phyloP scores from a whole-genome alignment of 1,140 invertebrate species.

The Aphidius ervi region DNA sequence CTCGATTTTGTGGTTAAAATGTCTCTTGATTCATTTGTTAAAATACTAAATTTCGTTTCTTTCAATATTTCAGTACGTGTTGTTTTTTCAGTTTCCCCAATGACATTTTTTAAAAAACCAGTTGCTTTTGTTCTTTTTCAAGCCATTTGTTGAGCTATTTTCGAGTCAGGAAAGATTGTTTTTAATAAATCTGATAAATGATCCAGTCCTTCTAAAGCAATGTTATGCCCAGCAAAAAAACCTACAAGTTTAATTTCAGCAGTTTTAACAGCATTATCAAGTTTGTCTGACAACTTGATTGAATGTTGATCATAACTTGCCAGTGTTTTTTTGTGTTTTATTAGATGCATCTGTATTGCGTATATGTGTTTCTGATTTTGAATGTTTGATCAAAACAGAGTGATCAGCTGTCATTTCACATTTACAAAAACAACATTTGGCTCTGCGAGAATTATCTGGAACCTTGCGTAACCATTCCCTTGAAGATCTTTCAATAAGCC shows the following conservation, averaged over 20 bases:
- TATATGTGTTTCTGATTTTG: background rate
- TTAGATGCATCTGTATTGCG: background rate
- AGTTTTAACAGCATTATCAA: background rate
- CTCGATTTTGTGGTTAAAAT: constrained; percentile 8
- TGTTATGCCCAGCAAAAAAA: background rate
- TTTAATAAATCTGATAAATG: background rate
- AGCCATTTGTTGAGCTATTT: constrained; percentile 11
- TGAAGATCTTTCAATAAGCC: background rate
- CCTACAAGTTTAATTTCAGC: background rate
- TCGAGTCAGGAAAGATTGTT: background rate
- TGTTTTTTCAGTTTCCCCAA: constrained; percentile 22
- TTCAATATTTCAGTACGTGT: constrained; percentile 22
- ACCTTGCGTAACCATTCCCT: background rate
- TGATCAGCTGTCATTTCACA: background rate
- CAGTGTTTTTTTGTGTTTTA: background rate
- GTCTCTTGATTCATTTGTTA: constrained; percentile 31
- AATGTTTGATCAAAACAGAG: background rate
- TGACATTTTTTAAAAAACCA: constrained; percentile 24
- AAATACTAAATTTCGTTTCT: constrained; percentile 24
- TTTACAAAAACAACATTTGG: background rate
- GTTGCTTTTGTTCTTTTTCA: constrained; percentile 6
- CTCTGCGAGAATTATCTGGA: background rate
- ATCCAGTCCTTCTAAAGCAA: background rate
- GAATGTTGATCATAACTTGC: background rate
- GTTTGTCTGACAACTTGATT: background rate